Conservation (phyloP, 2,113 vertebrate genomes). For the Equus quagga region DNA sequence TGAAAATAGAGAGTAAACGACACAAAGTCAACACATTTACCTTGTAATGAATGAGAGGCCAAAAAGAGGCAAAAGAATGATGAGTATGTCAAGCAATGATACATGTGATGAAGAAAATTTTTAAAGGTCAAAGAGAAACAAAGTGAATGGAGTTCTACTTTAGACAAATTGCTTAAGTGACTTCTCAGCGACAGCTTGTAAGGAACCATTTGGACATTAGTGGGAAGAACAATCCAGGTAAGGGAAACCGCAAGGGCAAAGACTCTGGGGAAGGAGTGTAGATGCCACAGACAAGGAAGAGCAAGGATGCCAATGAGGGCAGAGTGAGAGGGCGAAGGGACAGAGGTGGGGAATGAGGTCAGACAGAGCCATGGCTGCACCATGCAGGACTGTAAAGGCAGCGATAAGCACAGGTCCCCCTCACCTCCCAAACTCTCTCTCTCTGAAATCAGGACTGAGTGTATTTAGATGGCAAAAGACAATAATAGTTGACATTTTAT, state of each 20-base stretch:
- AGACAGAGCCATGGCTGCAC: neutral
- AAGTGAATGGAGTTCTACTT: neutral
- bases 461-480: neutral
- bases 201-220: neutral
- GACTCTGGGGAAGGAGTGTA: neutral
- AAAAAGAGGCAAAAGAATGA: neutral
- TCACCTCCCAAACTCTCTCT: neutral
- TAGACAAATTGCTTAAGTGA: neutral
- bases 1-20: neutral
- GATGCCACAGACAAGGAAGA: neutral
- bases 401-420: neutral
- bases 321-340: neutral
- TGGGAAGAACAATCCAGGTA: neutral
- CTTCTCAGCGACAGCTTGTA: neutral
- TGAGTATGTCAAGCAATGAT: neutral
- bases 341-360: neutral
- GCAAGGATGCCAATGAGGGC: neutral
- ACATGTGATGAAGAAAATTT: slow-evolving; percentile 2
- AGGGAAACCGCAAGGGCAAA: neutral
- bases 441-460: neutral
- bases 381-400: neutral
- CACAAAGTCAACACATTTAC: neutral
- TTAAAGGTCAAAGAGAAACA: neutral
- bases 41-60: neutral
- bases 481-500: neutral